Evolutionary conservation across 35 echinoderm and acorn worm genomes (phyloP).

Genomic region (Apostichopus californicus): DNA sequence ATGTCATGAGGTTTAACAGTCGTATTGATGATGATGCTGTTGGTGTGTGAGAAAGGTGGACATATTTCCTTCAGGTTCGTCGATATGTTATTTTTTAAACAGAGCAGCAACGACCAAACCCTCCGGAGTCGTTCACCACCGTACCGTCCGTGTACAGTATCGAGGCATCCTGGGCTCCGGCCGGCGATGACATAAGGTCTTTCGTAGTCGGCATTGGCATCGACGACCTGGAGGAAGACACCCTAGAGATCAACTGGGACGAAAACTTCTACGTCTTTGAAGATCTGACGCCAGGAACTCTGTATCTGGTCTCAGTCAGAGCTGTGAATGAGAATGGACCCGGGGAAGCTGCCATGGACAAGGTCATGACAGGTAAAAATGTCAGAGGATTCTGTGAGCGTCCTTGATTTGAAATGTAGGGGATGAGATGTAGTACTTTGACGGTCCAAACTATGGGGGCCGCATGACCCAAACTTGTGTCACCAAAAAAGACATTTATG

Average conservation of each 20-base stretch:
- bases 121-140: slow-evolving; percentile 4
- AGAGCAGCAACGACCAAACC: slow-evolving; percentile 27
- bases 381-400: background rate
- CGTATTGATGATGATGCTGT: too few species aligned
- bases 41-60: too few species aligned
- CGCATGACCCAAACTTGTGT: too few species aligned
- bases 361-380: slow-evolving; percentile 35
- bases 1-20: too few species aligned
- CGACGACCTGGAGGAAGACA: slow-evolving; percentile 37
- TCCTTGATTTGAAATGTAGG: too few species aligned
- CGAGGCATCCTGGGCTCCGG: slow-evolving; percentile 24
- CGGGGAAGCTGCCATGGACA: slow-evolving; percentile 35
- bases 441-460: too few species aligned
- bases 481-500: too few species aligned
- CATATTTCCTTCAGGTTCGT: background rate
- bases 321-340: slow-evolving; percentile 43
- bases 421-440: too few species aligned
- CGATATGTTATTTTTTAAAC: background rate
- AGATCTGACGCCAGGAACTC: slow-evolving; percentile 7
- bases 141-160: slow-evolving; percentile 26
- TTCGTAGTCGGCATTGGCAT: slow-evolving; percentile 27
- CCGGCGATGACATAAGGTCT: slow-evolving; percentile 16
- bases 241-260: slow-evolving; percentile 37
- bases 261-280: slow-evolving; percentile 30
- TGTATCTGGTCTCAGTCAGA: slow-evolving; percentile 42